Conservation (phyloP, 1,140 invertebrate genomes). For the Hylyphantes graminicola region DNA sequence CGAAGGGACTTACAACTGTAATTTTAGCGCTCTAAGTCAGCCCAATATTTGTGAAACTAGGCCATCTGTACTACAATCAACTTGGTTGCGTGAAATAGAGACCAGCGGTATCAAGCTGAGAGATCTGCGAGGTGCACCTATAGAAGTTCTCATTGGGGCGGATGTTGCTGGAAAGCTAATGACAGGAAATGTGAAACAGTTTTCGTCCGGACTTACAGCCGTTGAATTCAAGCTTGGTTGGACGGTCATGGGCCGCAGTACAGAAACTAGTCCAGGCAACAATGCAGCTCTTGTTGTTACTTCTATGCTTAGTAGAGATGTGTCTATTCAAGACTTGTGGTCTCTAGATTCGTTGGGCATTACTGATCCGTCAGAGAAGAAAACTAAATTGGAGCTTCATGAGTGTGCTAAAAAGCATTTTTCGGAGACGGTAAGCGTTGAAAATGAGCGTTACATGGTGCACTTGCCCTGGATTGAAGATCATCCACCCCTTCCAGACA, state of each 20-base stretch:
- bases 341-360: constrained; percentile 67
- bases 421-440: constrained; percentile 62
- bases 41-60: neutral
- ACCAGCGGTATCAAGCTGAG: constrained; percentile 11
- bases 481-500: constrained; percentile 61
- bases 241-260: no score
- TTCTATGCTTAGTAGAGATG: constrained; percentile 60
- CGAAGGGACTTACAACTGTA: neutral
- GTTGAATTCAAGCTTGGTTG: neutral
- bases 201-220: neutral
- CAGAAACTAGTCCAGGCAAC: no score
- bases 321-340: constrained; percentile 66
- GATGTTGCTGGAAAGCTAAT: constrained; percentile 11
- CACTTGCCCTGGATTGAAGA: constrained; percentile 64
- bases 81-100: neutral
- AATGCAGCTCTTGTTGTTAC: constrained; percentile 13
- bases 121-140: neutral
- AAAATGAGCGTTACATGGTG: constrained; percentile 64
- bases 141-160: constrained; percentile 7
- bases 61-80: neutral
- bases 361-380: constrained; percentile 64
- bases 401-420: constrained; percentile 64
- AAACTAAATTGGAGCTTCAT: constrained; percentile 61
- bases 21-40: constrained; percentile 7
- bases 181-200: neutral